Conservation (phyloP, 2,888 invertebrate species). For the Archips crataeganus region DNA sequence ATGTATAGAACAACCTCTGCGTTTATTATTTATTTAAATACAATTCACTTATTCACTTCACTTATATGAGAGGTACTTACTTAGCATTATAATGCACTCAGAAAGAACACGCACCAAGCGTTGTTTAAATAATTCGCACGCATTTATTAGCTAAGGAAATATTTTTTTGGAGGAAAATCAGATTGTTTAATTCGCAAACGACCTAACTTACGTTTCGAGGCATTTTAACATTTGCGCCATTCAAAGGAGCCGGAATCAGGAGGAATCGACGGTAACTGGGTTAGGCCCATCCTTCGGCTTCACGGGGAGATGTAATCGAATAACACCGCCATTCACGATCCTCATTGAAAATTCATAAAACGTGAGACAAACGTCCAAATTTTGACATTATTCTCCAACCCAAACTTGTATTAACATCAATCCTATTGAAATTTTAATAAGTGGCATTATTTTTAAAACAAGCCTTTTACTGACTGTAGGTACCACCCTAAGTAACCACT, state of each 20-base stretch:
- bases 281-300: constrained; percentile 25
- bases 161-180: constrained; percentile 16
- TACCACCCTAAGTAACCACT: no score
- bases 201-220: constrained; percentile 26
- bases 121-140: neutral
- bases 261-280: constrained; percentile 32
- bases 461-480: no score
- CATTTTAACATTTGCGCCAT: constrained; percentile 37
- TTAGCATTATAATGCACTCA: neutral
- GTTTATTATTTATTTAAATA: no score
- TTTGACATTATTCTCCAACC: neutral
- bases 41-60: no score
- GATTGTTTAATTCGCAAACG: constrained; percentile 26
- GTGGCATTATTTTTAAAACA: no score
- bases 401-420: neutral
- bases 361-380: neutral
- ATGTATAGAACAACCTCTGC: no score
- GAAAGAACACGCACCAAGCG: neutral
- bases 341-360: constrained; percentile 29
- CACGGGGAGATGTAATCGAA: constrained; percentile 28
- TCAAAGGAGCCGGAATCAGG: constrained; percentile 34
- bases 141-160: neutral
- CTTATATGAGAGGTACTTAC: neutral
- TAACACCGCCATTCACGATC: constrained; percentile 27
- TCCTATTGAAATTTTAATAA: no score